Conservation (phyloP, 30 jellyfish, hydroid and myxozoan species). For the Aurelia aurita region DNA sequence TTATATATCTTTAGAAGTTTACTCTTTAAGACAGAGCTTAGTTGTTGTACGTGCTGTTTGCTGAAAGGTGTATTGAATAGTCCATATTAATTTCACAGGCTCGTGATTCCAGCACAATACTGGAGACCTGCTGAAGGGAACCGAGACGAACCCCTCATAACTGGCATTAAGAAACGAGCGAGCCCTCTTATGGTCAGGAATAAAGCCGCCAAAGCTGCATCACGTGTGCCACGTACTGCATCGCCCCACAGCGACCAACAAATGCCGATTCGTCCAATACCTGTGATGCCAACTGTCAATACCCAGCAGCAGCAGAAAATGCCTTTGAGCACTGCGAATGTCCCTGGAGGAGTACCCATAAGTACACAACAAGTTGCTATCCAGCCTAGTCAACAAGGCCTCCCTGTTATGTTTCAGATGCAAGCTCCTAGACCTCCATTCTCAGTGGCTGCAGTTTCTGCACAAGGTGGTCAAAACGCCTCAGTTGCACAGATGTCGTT, state of each 20-base stretch:
- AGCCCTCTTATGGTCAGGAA: constrained; percentile 70
- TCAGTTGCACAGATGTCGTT: not conserved
- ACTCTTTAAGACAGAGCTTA: no score
- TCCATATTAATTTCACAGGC: constrained; percentile 2
- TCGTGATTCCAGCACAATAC: constrained; percentile 70
- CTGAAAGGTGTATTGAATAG: no score
- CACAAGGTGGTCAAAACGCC: not conserved
- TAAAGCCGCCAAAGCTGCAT: constrained; percentile 32
- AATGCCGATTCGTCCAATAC: constrained; percentile 55
- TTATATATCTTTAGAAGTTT: no score
- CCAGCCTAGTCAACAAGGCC: constrained; percentile 6
- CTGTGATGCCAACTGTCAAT: constrained; percentile 26
- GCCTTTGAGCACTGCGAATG: no score
- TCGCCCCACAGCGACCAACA: constrained; percentile 17
- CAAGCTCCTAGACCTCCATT: constrained; percentile 24
- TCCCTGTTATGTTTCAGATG: constrained; percentile 16
- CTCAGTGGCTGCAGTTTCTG: not conserved
- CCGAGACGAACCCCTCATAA: constrained; percentile 60
- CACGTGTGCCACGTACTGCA: constrained; percentile 43
- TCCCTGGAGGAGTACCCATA: not conserved
- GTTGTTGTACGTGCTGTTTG: no score
- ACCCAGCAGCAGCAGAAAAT: constrained; percentile 1
- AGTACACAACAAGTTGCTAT: constrained; percentile 5
- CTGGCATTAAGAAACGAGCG: constrained; percentile 83
- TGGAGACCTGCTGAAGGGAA: constrained; percentile 42